Evolutionary conservation across 2,797 vertebrate species (phyloP).

Genomic region (Xiphophorus birchmanni): DNA sequence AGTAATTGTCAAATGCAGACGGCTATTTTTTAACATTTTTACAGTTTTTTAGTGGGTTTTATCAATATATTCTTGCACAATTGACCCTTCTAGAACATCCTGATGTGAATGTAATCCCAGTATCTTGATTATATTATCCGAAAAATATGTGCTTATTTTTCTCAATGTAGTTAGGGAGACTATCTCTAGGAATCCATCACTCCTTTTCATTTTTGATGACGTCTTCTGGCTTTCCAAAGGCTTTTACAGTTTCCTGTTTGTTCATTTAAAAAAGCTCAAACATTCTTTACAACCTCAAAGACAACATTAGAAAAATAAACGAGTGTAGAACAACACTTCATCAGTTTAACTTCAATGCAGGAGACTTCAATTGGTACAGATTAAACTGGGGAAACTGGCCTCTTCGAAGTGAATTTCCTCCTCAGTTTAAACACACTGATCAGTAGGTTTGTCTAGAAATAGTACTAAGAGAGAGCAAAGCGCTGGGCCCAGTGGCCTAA

Average conservation of each 20-base stretch:
- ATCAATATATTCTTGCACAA: too few relatives aligned
- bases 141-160: not conserved
- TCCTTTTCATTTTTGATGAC: not conserved
- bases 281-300: not conserved
- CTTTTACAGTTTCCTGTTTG: not conserved
- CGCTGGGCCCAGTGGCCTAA: slow-evolving; percentile 68
- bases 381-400: slow-evolving; percentile 45
- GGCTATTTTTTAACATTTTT: too few relatives aligned
- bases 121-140: not conserved
- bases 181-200: not conserved
- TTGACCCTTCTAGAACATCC: not conserved
- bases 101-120: not conserved
- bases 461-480: slow-evolving; percentile 63
- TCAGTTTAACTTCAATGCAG: slow-evolving; percentile 13
- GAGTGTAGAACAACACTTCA: not conserved
- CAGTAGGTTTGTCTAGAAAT: slow-evolving; percentile 72
- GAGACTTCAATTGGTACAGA: slow-evolving; percentile 26
- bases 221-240: not conserved
- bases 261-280: not conserved
- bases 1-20: too few relatives aligned
- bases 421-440: slow-evolving; percentile 66
- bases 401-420: slow-evolving; percentile 39
- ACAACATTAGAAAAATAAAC: slow-evolving; percentile 6
- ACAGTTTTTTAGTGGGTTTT: too few relatives aligned
- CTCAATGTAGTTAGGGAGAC: not conserved